Evolutionary conservation across 2,888 invertebrate genomes (phyloP), one percentile per base, ranked within the genome.

Genomic region (Vanessa cardui): DNA sequence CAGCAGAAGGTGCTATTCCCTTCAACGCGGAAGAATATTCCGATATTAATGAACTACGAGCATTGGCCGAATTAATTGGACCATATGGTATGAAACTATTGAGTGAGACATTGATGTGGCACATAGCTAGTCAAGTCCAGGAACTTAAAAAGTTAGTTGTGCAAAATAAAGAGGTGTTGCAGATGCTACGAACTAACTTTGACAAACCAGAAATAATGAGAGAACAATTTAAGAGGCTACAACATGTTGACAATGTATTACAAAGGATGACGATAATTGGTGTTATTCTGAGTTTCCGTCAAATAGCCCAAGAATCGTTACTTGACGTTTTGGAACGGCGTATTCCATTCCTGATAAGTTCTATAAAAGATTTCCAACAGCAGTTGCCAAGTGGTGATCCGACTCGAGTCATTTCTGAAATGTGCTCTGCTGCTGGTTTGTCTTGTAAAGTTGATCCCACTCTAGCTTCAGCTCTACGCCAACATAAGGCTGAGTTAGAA

Each of bases 141-240:
- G 99, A 99, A 85, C 89, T 99, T 46, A 99, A 99, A 87, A 96
- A 96, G 72, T 91, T 99, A 69, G 99, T 99, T 0, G 95, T 97
- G 45, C 94, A 96, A 66, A 99, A 99, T 85, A 98, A 98, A 83
- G 99, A 99, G 74, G 96, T 98, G 16, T 92, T 99, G 9, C 95
- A 97, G 70, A 95, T 97, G 70, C 90, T 99, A 54, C 94, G 99
- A 77, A 98, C 99, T 1, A 99, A 98, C 86, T 99, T 99, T 83
- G 99, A 99, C 85, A 99, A 99, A 83, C 99, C 99, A 0, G 99
- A 99, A 78, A 96, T 98, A 47, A 99, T 99, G 99, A 97, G 97
- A 83, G 99, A 99, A 79, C 97, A 99, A 76, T 98, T 97, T 78
- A 97, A 97, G 83, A 95, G 95, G 79, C 88, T 99, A 64, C 96